Percentiles rank a stretch among this genome's conserved stretches.
phyloP scores from a whole-genome alignment of 2,888 invertebrate genomes.

The Lepetodrilus schrolli region DNA sequence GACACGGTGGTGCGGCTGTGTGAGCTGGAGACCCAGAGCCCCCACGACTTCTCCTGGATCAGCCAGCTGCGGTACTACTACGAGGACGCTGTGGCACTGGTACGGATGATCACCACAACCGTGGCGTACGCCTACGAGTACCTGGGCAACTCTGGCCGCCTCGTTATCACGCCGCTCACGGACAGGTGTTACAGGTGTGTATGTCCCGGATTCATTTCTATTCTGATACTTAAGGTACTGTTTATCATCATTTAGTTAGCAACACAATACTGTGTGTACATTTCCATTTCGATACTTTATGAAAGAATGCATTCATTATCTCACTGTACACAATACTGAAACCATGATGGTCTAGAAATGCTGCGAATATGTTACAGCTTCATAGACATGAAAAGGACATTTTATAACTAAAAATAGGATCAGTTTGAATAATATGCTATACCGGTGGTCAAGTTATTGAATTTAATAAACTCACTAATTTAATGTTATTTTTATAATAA shows the following conservation, averaged over 20 bases:
- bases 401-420: too few species aligned
- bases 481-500: not conserved
- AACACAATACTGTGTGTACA: not conserved
- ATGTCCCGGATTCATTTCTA: too few species aligned
- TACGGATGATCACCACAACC: conserved; percentile 74
- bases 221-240: not conserved
- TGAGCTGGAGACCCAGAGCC: conserved; percentile 53
- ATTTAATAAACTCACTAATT: too few species aligned
- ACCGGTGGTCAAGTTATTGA: too few species aligned
- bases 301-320: too few species aligned
- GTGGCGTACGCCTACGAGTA: conserved; percentile 75
- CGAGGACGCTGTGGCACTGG: conserved; percentile 71
- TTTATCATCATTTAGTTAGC: not conserved
- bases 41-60: conserved; percentile 74
- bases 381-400: too few species aligned
- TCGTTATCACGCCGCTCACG: conserved; percentile 75
- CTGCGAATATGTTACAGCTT: too few species aligned
- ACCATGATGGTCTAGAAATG: too few species aligned
- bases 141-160: conserved; percentile 73
- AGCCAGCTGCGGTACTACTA: conserved; percentile 74
- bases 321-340: too few species aligned
- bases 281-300: too few species aligned
- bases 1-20: conserved; percentile 72
- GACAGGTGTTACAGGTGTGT: conserved; percentile 75
- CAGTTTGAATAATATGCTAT: too few species aligned